Percentiles rank a stretch among this genome's conserved stretches.
These are phyloP conservation scores for Phymorhynchus buccinoides DNA, from an alignment of 1,140 invertebrate species.

Conservation along the genomic window DNA sequence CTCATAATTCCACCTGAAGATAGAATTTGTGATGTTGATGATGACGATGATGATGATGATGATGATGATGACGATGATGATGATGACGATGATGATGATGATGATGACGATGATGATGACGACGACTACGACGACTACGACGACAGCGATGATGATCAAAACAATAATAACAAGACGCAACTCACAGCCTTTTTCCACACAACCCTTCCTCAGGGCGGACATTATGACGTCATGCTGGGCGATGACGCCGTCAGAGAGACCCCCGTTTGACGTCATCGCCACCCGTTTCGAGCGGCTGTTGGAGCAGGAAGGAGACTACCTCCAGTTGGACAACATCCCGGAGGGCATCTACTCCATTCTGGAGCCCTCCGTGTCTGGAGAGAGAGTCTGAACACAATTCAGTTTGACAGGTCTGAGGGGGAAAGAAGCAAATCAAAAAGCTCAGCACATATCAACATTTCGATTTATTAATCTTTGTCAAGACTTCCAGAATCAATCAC, in stretches of 20 bases:
- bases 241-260: conserved; percentile 42
- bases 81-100: too few relatives aligned
- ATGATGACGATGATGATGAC: too few relatives aligned
- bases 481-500: too few relatives aligned
- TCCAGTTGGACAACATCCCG: conserved; percentile 51
- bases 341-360: conserved; percentile 44
- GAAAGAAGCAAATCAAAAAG: neutral
- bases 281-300: conserved; percentile 50
- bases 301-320: conserved; percentile 56
- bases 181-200: neutral
- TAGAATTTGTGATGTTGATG: neutral
- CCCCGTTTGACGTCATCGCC: conserved; percentile 54
- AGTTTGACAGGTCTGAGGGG: neutral
- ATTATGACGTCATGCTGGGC: conserved; percentile 59
- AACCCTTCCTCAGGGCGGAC: conserved; percentile 50
- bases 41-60: too few relatives aligned
- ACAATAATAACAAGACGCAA: neutral
- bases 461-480: too few relatives aligned
- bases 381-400: neutral
- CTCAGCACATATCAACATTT: neutral
- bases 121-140: too few relatives aligned
- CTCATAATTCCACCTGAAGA: too few relatives aligned
- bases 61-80: too few relatives aligned
- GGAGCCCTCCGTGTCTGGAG: conserved; percentile 4
- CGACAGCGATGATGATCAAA: too few relatives aligned